Conservation (phyloP, 1,140 invertebrate species). For the Pogonomyrmex barbatus region DNA sequence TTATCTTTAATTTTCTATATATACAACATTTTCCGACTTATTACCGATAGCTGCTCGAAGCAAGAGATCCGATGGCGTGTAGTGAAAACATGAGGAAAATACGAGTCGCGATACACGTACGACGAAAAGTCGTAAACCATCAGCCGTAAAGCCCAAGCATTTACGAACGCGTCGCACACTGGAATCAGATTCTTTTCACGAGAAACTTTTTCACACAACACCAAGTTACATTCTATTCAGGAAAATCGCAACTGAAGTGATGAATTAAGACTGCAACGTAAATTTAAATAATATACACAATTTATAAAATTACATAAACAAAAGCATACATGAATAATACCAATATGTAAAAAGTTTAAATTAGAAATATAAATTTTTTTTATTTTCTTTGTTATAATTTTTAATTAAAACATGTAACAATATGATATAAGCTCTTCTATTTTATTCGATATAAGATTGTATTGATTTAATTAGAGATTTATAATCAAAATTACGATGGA, state of each 20-base stretch:
- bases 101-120: constrained; percentile 39
- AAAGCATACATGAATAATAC: neutral
- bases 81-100: constrained; percentile 38
- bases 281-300: neutral
- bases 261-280: constrained; percentile 15
- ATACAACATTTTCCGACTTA: constrained; percentile 11
- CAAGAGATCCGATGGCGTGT: constrained; percentile 2
- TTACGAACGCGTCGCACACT: constrained; percentile 29
- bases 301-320: neutral
- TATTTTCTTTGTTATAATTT: neutral
- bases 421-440: neutral
- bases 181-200: constrained; percentile 26
- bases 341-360: neutral
- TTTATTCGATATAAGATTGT: neutral
- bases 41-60: constrained; percentile 22
- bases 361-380: neutral
- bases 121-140: constrained; percentile 52
- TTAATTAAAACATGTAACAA: neutral
- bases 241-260: neutral
- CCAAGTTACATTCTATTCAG: neutral
- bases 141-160: constrained; percentile 56
- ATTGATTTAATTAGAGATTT: constrained; percentile 9
- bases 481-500: neutral
- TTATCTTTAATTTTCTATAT: neutral
- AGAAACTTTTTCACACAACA: constrained; percentile 3